These are phyloP conservation scores for Lemur catta DNA, from an alignment of 2,797 vertebrate genomes.

Conservation along the genomic window DNA sequence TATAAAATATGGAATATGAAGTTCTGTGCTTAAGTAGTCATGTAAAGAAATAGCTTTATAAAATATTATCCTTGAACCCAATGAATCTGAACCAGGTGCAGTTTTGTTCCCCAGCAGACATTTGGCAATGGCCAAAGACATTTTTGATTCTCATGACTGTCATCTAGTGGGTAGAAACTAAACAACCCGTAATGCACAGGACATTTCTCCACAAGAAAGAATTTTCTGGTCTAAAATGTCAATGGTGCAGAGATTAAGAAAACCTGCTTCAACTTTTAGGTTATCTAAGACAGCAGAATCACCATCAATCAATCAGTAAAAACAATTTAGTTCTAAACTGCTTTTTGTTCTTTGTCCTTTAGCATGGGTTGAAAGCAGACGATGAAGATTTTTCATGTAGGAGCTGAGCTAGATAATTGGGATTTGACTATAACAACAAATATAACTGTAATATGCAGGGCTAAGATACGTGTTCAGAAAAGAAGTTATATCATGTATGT, in stretches of 20 bases:
- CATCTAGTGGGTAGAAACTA: neutral
- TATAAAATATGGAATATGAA: constrained; percentile 21
- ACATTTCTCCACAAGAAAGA: neutral
- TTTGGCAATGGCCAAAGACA: neutral
- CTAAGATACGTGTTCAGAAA: neutral
- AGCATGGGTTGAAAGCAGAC: neutral
- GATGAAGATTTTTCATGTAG: neutral
- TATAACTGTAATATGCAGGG: neutral
- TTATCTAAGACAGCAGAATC: neutral
- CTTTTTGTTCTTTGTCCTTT: neutral
- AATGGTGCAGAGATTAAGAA: neutral
- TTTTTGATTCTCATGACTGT: neutral
- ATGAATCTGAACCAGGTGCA: neutral
- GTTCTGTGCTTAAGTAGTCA: neutral
- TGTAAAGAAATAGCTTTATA: neutral
- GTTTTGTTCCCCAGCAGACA: neutral
- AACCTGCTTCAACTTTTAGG: neutral
- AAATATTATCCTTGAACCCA: neutral
- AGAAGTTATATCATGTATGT: neutral
- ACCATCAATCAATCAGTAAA: neutral
- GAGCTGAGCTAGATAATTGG: neutral
- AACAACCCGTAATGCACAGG: neutral
- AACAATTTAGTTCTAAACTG: neutral
- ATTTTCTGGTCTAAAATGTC: neutral
- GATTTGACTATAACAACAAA: neutral